Conservation (phyloP, 2,113 vertebrate species). For the Amia ocellicauda region DNA sequence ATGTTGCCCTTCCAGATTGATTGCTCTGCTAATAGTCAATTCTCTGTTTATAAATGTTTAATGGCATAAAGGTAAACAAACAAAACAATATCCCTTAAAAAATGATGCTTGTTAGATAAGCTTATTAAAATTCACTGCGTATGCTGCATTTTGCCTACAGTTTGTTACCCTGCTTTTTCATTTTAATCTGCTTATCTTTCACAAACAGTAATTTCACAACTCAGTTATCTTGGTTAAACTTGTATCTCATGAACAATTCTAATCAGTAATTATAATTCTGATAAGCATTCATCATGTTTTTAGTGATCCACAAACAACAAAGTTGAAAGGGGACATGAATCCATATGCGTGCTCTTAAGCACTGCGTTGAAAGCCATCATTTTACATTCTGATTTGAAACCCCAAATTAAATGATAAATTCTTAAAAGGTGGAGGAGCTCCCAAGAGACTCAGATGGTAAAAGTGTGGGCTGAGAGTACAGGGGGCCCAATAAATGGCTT, state of each 20-base stretch:
- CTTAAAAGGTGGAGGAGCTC: background rate
- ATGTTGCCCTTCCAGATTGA: background rate
- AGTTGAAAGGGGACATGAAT: background rate
- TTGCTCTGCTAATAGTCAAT: conserved; percentile 9
- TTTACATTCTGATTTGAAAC: background rate
- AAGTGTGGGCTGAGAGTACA: too few relatives aligned
- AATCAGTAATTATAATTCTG: conserved; percentile 14
- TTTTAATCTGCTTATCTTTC: conserved; percentile 19
- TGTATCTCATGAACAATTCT: conserved; percentile 11
- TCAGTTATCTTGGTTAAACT: conserved; percentile 14
- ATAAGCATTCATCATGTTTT: conserved; percentile 7
- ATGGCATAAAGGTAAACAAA: conserved; percentile 16
- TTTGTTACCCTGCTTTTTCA: conserved; percentile 4
- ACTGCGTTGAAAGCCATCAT: background rate
- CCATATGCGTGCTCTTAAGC: background rate
- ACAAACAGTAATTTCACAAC: conserved; percentile 17
- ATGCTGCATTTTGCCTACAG: background rate
- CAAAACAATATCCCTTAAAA: background rate
- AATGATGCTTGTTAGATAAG: background rate
- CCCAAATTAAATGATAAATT: background rate
- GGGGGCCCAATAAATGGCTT: too few relatives aligned
- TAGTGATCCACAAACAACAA: conserved; percentile 10
- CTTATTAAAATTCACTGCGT: conserved; percentile 11
- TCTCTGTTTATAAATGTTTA: conserved; percentile 21
- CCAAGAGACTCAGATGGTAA: too few relatives aligned